These are phyloP conservation scores for Heliconius hewitsoni DNA, from an alignment of 1,140 invertebrate species.

Conservation along the genomic window DNA sequence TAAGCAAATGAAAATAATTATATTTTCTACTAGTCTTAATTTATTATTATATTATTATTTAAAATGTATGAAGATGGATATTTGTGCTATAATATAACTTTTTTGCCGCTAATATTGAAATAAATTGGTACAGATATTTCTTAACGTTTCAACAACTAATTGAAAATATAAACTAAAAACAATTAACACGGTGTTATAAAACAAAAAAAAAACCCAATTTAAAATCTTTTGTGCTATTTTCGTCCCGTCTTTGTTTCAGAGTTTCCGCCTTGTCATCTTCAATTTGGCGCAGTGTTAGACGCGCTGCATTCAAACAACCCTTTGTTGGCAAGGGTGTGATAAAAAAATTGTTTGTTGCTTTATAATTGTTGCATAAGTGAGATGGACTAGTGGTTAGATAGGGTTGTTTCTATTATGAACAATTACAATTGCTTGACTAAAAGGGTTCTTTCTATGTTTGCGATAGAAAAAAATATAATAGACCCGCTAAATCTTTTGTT, in stretches of 20 bases:
- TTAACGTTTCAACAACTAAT: neutral
- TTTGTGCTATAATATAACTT: no score
- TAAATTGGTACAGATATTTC: neutral
- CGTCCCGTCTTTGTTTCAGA: conserved; percentile 30
- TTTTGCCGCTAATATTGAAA: no score
- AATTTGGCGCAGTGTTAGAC: conserved; percentile 29
- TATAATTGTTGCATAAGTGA: conserved; percentile 17
- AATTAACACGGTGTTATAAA: conserved; percentile 5
- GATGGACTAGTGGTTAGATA: neutral
- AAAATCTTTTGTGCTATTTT: conserved; percentile 27
- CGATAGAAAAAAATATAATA: conserved; percentile 7
- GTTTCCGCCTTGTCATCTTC: conserved; percentile 29
- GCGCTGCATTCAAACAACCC: conserved; percentile 26
- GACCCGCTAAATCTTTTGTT: neutral
- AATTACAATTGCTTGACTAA: neutral
- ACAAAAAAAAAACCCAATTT: conserved; percentile 16
- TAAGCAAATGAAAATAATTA: no score
- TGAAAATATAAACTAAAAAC: neutral
- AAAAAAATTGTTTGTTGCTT: conserved; percentile 12
- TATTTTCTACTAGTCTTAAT: no score
- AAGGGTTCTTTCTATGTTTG: neutral
- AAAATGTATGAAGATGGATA: no score
- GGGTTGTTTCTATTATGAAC: conserved; percentile 1
- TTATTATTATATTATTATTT: no score
- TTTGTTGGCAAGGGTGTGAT: conserved; percentile 19